Conservation (phyloP, 2,797 vertebrate genomes). For the Enteromius thamalakanensis region DNA sequence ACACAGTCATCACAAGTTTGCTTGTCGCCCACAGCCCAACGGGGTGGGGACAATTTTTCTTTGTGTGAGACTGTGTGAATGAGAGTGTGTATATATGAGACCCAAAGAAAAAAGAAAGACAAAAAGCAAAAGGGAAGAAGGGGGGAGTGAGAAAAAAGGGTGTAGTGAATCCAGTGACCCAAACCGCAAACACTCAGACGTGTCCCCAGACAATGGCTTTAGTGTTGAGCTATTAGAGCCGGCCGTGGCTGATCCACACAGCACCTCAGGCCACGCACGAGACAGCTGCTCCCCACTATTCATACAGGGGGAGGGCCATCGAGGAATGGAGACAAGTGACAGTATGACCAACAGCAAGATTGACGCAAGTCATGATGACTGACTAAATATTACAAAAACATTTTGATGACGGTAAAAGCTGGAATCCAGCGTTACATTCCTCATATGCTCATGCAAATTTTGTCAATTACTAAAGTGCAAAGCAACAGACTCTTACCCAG, state of each 20-base stretch:
- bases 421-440: not conserved
- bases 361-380: not conserved
- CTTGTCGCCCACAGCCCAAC: conserved; percentile 37
- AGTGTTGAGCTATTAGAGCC: conserved; percentile 70
- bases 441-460: no score
- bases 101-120: conserved; percentile 50
- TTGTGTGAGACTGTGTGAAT: conserved; percentile 44
- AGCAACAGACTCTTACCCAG: no score
- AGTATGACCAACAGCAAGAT: not conserved
- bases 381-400: not conserved
- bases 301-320: conserved; percentile 1
- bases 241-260: conserved; percentile 55
- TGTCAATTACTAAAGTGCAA: no score
- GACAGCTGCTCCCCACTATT: conserved; percentile 77
- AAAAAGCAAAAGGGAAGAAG: conserved; percentile 39
- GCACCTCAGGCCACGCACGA: conserved; percentile 75
- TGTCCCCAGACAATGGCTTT: conserved; percentile 73
- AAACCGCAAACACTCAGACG: conserved; percentile 42
- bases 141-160: not conserved
- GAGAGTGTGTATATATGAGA: conserved; percentile 28
- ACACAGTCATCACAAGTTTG: conserved; percentile 34
- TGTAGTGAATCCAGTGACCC: conserved; percentile 40
- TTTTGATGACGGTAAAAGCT: not conserved
- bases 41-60: conserved; percentile 46
- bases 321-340: not conserved